Evolutionary conservation across 2,113 vertebrate genomes (phyloP).

Genomic region (Todiramphus chloris): DNA sequence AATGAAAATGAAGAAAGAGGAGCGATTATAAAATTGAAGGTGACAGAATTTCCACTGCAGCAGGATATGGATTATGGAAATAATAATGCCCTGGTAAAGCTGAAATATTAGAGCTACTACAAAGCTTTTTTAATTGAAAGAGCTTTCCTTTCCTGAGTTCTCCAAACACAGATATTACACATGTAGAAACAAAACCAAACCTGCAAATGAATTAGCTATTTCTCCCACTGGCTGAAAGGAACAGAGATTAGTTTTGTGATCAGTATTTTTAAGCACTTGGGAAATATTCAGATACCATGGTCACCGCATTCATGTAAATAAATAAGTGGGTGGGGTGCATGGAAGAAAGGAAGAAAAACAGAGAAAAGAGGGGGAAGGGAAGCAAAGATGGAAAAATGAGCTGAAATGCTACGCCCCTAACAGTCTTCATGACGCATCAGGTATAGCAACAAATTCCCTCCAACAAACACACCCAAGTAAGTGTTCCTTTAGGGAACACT

Average conservation of each 20-base stretch:
- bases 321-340: conserved; percentile 22
- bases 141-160: not conserved
- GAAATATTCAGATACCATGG: conserved; percentile 39
- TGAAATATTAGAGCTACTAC: not conserved
- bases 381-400: conserved; percentile 6
- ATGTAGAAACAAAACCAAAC: conserved; percentile 53
- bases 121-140: not conserved
- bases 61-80: not conserved
- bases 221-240: conserved; percentile 19
- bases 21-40: not conserved
- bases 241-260: conserved; percentile 39
- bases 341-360: conserved; percentile 29
- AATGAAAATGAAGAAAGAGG: not conserved
- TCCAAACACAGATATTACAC: not conserved
- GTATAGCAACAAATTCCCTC: conserved; percentile 10
- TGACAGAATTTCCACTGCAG: not conserved
- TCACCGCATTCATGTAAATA: conserved; percentile 44
- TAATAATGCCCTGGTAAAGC: not conserved
- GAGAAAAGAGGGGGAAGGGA: conserved; percentile 25
- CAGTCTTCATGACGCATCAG: not conserved
- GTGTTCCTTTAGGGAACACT: not conserved
- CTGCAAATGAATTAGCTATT: conserved; percentile 21
- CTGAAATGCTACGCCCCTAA: conserved; percentile 3
- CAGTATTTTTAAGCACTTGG: conserved; percentile 30
- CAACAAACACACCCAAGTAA: not conserved